Base-by-base conservation (phyloP, 2,113 vertebrate genomes). In the Campylorhamphus procurvoides region DNA sequence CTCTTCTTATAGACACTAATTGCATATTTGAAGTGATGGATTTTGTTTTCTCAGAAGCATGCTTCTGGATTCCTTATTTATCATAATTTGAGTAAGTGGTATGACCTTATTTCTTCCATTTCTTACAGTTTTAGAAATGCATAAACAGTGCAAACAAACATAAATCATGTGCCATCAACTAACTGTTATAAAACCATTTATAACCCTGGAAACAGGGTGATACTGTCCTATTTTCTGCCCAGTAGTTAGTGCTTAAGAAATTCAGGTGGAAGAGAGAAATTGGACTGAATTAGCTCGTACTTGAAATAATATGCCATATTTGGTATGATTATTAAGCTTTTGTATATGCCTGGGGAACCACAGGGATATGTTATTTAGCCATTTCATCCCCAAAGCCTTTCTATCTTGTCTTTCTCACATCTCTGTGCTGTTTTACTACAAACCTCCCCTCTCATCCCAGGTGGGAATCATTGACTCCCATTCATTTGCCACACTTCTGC, bases 1-100 rank as follows among this genome's bases (percentile, higher is more conserved):
- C 74, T 92, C 84, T 95, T 94, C 79, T 91, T 82, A 95, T 58
- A 95, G 92, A 68, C 82, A 95, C 72, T 96, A 96, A 95, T 92
- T 95, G 52, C 62, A 33, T 62, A 93, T 90, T 85, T 88, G 92
- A 96, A 91, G 63, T 90, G 96, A 95, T 74, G 37, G 63, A 91
- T 97, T 84, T 93, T 94, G 50, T 81, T 96, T 95, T 79, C 87
- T 94, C 46, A 93, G 83, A 72, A 77, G 72, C 8, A 2, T 79
- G 35, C 59, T 59, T 96, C 91, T 96, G 46, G 35, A 93, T 95
- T 37, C 71, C 73, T 76, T 91, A 94, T 89, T 94, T 67, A 91
- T 96, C 74, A 94, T 71, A 62, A 83, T 91, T 84, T 78, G 83
- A 95, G 89, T 76, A 85, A 91, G 84, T 42, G 19, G 24, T 77